Base-by-base conservation (phyloP, 2,888 invertebrate species). In the Ceratothoa steindachneri region DNA sequence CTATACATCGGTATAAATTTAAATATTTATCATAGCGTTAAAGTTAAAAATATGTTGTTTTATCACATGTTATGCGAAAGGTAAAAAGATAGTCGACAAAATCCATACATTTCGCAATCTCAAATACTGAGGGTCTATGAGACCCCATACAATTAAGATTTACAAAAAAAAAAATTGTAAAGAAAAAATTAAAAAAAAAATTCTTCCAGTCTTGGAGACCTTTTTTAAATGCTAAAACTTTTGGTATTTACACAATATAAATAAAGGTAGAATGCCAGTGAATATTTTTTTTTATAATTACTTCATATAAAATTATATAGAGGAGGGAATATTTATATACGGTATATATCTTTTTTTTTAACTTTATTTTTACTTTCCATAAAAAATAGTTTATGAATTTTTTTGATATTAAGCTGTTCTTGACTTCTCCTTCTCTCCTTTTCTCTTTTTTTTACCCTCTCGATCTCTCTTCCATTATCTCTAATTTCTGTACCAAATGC, bases 1-100 rank as follows among this genome's bases (percentile, higher is more conserved):
- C 51, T 69, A 69, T 69, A 69, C 53, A 69, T 69, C n/a, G n/a
- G 24, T 60, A 60, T 60, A 60, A 22, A 60, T 60, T 22, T 2
- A 60, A 9, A 41, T 41, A 41, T 41, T 9, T 41, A 9, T 41
- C 15, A 41, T 41, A 41, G 41, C 5, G 5, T 41, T 41, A 41
- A 41, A 41, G 15, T 41, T 41, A 41, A 5, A 41, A 41, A 41
- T 41, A 41, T 41, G 41, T 41, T 41, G 41, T 5, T 41, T 41
- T 41, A 41, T 41, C 41, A 41, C 41, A 41, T 41, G 5, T 41
- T 41, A 41, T 41, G 41, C 15, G 15, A 41, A 5, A 41, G n/a
- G n/a, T n/a, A n/a, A n/a, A n/a, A n/a, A n/a, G n/a, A n/a, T n/a
- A n/a, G n/a, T n/a, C n/a, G n/a, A n/a, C n/a, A n/a, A n/a, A n/a